Conservation (phyloP, 1,140 invertebrate genomes). For the Zaprionus vittiger region DNA sequence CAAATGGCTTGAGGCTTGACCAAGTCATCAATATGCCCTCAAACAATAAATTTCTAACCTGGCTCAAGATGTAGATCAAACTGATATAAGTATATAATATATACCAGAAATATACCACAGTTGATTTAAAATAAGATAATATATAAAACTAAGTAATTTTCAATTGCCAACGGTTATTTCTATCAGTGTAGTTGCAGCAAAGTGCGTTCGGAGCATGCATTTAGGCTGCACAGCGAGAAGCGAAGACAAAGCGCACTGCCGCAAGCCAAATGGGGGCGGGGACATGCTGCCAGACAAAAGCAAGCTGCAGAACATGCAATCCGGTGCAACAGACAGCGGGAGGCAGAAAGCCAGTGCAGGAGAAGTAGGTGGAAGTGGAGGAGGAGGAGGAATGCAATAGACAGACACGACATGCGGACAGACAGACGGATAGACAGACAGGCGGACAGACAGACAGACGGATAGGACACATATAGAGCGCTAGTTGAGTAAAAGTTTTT, state of each 20-base stretch:
- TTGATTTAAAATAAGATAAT: too few relatives aligned
- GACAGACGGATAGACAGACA: conserved; percentile 3
- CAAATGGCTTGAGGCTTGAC: conserved; percentile 87
- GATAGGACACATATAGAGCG: conserved; percentile 34
- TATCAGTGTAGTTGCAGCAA: not conserved
- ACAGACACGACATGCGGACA: conserved; percentile 3
- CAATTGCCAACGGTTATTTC: not conserved
- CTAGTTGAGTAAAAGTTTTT: conserved; percentile 74
- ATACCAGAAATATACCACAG: not conserved
- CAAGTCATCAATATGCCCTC: conserved; percentile 91
- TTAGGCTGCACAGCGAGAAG: conserved; percentile 35
- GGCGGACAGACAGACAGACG: conserved; percentile 26
- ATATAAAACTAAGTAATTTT: too few relatives aligned
- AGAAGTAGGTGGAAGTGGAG: too few relatives aligned
- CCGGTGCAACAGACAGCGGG: conserved; percentile 16
- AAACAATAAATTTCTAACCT: conserved; percentile 94
- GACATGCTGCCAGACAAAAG: conserved; percentile 42
- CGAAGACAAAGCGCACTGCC: conserved; percentile 41
- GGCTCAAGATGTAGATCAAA: conserved; percentile 86
- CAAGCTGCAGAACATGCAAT: conserved; percentile 47
- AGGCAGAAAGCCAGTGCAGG: not conserved
- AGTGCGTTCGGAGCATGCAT: conserved; percentile 36
- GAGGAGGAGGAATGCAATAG: not conserved
- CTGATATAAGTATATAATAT: too few relatives aligned
- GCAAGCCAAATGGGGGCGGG: conserved; percentile 15